These are phyloP conservation scores for Flexamia atlantica DNA, from an alignment of 2,888 invertebrate genomes.

Conservation along the genomic window DNA sequence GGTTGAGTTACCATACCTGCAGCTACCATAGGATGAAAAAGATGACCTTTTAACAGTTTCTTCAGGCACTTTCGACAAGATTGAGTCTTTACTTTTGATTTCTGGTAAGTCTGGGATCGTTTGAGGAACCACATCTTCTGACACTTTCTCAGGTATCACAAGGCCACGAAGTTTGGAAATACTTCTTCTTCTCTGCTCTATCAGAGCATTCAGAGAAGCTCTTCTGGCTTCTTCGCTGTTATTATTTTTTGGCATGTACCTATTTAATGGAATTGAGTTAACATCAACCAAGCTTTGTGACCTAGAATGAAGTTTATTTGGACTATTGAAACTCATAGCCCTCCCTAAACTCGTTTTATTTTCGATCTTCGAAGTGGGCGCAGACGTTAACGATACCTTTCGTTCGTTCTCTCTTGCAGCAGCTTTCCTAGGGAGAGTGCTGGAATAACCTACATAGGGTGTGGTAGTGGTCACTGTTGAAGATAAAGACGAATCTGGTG, in stretches of 20 bases:
- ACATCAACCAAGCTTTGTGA: constrained; percentile 77
- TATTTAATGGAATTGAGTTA: constrained; percentile 62
- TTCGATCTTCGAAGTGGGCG: constrained; percentile 49
- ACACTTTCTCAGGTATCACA: constrained; percentile 88
- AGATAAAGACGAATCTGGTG: constrained; percentile 69
- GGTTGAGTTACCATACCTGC: constrained; percentile 69
- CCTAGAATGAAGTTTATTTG: constrained; percentile 73
- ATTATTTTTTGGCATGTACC: constrained; percentile 68
- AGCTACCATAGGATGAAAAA: constrained; percentile 31
- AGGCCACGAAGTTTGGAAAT: constrained; percentile 92
- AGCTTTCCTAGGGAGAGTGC: constrained; percentile 69
- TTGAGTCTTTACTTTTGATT: constrained; percentile 86
- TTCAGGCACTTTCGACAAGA: constrained; percentile 72
- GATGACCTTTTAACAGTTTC: constrained; percentile 36
- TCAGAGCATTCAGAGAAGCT: constrained; percentile 84
- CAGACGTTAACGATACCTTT: constrained; percentile 56
- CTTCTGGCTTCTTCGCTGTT: constrained; percentile 77
- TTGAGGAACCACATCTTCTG: constrained; percentile 74
- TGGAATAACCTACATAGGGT: constrained; percentile 68
- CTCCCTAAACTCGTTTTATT: constrained; percentile 66
- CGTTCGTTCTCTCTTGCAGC: constrained; percentile 59
- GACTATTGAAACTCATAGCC: constrained; percentile 67
- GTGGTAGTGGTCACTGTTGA: constrained; percentile 67
- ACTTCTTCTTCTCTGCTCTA: constrained; percentile 89
- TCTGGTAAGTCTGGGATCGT: constrained; percentile 88